Conservation (phyloP, 2,113 vertebrate species). For the Ornithorhynchus anatinus region DNA sequence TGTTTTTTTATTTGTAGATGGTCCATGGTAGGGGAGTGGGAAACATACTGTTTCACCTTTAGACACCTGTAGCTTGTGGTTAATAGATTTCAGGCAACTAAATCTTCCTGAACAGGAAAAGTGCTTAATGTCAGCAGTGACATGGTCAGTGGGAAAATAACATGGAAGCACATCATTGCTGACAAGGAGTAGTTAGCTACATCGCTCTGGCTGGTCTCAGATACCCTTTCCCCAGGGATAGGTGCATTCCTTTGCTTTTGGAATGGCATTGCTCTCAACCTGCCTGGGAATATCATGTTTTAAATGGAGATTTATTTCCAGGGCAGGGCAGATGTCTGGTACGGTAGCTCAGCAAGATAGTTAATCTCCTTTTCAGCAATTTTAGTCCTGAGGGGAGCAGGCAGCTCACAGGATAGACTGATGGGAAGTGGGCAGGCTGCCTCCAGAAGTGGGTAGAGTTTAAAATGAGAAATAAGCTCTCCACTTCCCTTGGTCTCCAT, state of each 20-base stretch:
- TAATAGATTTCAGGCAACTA: neutral
- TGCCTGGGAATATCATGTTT: neutral
- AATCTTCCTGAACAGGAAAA: neutral
- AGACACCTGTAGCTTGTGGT: neutral
- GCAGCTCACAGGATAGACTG: no score
- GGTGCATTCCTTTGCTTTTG: neutral
- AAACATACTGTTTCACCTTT: constrained; percentile 8
- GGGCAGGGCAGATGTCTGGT: neutral
- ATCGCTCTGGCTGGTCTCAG: neutral
- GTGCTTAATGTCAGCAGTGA: neutral
- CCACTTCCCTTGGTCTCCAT: no score
- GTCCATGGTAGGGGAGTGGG: neutral
- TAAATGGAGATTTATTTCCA: neutral
- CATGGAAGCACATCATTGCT: neutral
- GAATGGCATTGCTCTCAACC: neutral
- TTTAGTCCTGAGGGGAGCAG: no score
- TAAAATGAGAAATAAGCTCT: no score
- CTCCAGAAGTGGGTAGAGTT: no score
- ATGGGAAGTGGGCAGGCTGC: no score
- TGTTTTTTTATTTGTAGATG: no score
- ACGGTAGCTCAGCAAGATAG: neutral
- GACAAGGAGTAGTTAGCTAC: neutral
- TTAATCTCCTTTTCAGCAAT: no score
- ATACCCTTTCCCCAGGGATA: neutral
- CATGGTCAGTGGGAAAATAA: neutral